A percentile compares a stretch with the other conserved stretches of the same genome.
Conservation (phyloP, 2,113 vertebrate species). For the Nothocercus julius region DNA sequence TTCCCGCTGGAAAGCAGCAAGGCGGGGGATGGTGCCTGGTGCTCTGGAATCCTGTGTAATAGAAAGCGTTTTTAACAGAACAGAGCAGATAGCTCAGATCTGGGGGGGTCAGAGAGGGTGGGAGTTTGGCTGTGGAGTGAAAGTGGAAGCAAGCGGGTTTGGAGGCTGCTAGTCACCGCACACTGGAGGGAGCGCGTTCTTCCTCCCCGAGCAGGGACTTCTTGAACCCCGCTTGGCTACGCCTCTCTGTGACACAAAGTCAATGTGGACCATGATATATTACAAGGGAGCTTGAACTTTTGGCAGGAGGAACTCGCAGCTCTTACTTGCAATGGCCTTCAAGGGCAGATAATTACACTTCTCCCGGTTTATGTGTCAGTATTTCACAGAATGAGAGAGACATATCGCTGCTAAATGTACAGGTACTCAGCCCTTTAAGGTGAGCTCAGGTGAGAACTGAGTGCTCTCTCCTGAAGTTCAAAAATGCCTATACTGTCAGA, state of each 20-base stretch:
- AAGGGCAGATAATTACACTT: conserved; percentile 34
- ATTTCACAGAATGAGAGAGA: conserved; percentile 25
- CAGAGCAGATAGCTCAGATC: neutral
- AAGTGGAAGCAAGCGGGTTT: neutral
- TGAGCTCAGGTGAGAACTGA: neutral
- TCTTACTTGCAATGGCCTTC: neutral
- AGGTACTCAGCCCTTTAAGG: conserved; percentile 16
- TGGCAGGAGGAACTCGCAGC: neutral
- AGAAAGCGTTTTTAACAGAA: neutral
- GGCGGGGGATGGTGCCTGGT: neutral
- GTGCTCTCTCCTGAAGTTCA: conserved; percentile 28
- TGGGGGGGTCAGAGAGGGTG: neutral
- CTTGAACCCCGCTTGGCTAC: neutral
- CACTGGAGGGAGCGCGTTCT: neutral
- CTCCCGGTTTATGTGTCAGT: neutral
- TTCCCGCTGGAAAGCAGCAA: neutral
- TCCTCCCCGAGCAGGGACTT: neutral
- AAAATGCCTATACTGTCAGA: neutral
- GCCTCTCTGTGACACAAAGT: neutral
- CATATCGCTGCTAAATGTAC: neutral
- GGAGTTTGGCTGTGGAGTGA: neutral
- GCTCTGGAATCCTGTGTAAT: neutral
- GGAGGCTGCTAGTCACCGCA: accelerated
- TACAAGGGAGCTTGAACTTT: neutral
- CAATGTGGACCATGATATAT: conserved; percentile 2